Evolutionary conservation across 64 coral and sea anemone species (phyloP), one percentile per base, ranked within the genome.

Genomic region (Cladopsammia gracilis): DNA sequence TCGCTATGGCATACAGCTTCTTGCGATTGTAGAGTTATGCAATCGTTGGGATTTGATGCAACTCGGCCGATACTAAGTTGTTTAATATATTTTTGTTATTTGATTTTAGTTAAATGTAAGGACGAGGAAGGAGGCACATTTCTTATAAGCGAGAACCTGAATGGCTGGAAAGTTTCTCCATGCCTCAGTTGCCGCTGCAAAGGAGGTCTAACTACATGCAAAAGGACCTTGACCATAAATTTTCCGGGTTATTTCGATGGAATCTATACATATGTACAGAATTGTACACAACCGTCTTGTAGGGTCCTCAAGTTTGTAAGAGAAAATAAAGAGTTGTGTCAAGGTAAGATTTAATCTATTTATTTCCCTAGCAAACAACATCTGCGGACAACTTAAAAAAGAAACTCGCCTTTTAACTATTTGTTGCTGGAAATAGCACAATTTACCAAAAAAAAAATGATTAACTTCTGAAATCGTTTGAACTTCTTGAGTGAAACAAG

Each of bases 201-300:
- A 12, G 45, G 8, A 18, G 79, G 79, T 34, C 16, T 83, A 25
- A 6, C 62, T 18, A 50, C 26, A 20, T 83, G 79, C 45, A 43
- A 62, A 48, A 64, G 43, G 19, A 66, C 34, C 1, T 66, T 83
- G 20, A 45, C 15, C 24, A 61, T 83, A 16, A 65, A 83, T 25
- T 83, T 83, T 43, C 79, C 79, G 0, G 79, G 58, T 8, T 83
- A 65, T 48, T 83, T 66, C 19, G 0, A 12, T 3, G 59, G 9
- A 22, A 7, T 22, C 59, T 83, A 83, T 67, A 7, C 11, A 4
- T 34, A 65, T 49, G 25, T 65, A 43, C 25, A 83, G 60, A 83
- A 12, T 10, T 83, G 79, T 19, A 14, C 42, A n/a, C 79, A 83
- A 44, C 79, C 79, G 20, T 60, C 57, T 4, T 83, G 79, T 60